Evolutionary conservation across 1,140 invertebrate genomes (phyloP), one percentile per base, ranked within the genome.

Genomic region (Drosophila quadrilineata): DNA sequence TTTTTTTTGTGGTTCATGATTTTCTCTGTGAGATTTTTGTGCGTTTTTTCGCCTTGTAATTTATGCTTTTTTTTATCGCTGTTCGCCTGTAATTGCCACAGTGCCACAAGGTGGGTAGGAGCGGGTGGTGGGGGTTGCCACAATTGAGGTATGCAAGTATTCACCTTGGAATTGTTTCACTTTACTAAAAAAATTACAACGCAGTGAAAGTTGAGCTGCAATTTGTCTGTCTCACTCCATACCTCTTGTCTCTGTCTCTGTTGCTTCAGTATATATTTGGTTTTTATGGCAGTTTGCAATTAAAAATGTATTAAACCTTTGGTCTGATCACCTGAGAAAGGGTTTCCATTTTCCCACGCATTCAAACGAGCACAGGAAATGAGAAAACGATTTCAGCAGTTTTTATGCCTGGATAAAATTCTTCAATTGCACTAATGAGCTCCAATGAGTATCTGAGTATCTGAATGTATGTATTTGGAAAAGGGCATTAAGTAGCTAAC

Each of bases 291-390:
- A 31, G 12, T 19, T 19, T 59, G 73, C 62, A 85, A 84, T 84
- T 84, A 84, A 84, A 84, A 85, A 65, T 72, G 53, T 76, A 84
- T 84, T 84, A 84, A 74, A 45, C 17, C 12, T 8, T 53, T 14
- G 6, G 35, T 43, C 12, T 10, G 28, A 14, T 49, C 28, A 49
- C 26, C 28, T 58, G 28, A 1, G 9, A 6, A 31, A 54, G 43
- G 49, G 60, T 50, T 43, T 50, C 22, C 59, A 53, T 26, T 72
- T 84, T 84, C 77, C 74, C 77, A 84, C 79, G 79, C 60, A 73
- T 19, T 40, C 41, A 46, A 17, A 26, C 28, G 6, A 21, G 35
- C 10, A 29, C 60, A 64, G 60, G 66, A 64, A 70, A 65, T 70
- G 65, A 50, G 48, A 45, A 48, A 62, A 50, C 24, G 36, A 29